Evolutionary conservation across 2,888 invertebrate genomes (phyloP).

Genomic region (Griposia aprilina): DNA sequence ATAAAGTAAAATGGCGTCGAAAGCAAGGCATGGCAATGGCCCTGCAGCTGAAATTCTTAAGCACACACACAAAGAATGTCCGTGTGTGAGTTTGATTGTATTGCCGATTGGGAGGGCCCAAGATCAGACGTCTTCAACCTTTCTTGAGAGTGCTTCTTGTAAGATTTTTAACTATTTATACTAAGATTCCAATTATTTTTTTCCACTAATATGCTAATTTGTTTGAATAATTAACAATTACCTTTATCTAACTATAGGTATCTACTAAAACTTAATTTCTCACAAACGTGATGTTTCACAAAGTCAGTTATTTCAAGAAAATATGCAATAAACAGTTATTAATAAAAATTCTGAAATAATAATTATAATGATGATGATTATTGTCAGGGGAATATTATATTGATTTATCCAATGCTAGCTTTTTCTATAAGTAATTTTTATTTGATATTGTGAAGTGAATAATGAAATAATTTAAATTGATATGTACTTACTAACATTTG

Average conservation of each 20-base stretch:
- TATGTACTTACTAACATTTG: no score
- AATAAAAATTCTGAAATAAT: not conserved
- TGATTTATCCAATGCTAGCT: no score
- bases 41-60: slow-evolving; percentile 80
- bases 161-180: not conserved
- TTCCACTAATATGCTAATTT: not conserved
- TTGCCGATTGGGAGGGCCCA: slow-evolving; percentile 78
- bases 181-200: not conserved
- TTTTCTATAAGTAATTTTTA: no score
- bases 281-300: not conserved
- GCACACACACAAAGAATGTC: slow-evolving; percentile 78
- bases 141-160: slow-evolving; percentile 48
- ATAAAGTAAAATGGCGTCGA: slow-evolving; percentile 87
- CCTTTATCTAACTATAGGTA: not conserved
- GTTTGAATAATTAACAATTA: not conserved
- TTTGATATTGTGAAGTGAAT: no score
- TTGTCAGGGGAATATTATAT: no score
- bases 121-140: slow-evolving; percentile 76
- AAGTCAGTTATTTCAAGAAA: not conserved
- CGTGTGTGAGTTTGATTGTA: slow-evolving; percentile 79
- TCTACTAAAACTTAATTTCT: not conserved
- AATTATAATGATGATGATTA: no score
- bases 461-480: no score
- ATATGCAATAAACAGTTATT: no score
- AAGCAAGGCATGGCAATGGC: slow-evolving; percentile 77